Conservation (phyloP, 2,113 vertebrate genomes). For the Rattus norvegicus region DNA sequence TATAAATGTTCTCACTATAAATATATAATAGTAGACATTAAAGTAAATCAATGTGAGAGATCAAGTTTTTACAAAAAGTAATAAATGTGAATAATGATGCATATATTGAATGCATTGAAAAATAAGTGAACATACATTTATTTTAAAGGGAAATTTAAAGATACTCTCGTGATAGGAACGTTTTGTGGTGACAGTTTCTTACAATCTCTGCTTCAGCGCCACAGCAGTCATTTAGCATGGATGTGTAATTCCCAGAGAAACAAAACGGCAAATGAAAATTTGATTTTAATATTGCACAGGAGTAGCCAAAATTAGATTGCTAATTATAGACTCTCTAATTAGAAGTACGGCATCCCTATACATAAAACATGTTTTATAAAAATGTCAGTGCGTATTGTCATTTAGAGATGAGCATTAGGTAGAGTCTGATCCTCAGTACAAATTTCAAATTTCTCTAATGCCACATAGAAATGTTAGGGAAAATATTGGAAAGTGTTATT, state of each 20-base stretch:
- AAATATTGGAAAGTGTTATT: constrained; percentile 54
- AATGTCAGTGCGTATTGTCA: neutral
- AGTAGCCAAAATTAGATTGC: constrained; percentile 65
- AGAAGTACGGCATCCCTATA: neutral
- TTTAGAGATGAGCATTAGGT: neutral
- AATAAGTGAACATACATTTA: neutral
- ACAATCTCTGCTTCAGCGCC: neutral
- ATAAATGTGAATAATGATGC: neutral
- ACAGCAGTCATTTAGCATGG: neutral
- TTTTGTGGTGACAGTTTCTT: constrained; percentile 37
- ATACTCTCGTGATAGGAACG: constrained; percentile 3
- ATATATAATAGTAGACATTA: neutral
- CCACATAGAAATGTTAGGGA: neutral
- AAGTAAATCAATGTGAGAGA: neutral
- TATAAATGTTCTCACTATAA: constrained; percentile 7
- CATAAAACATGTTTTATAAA: constrained; percentile 46
- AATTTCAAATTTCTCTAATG: constrained; percentile 58
- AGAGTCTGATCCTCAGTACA: neutral
- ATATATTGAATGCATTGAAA: neutral
- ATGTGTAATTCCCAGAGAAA: constrained; percentile 55
- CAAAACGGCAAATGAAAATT: constrained; percentile 60
- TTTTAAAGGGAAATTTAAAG: constrained; percentile 7
- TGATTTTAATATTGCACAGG: constrained; percentile 68
- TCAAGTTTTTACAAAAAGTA: neutral
- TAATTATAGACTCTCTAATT: constrained; percentile 70